Base-by-base conservation (phyloP, 2,888 invertebrate genomes). In the Pachydiplax longipennis region DNA sequence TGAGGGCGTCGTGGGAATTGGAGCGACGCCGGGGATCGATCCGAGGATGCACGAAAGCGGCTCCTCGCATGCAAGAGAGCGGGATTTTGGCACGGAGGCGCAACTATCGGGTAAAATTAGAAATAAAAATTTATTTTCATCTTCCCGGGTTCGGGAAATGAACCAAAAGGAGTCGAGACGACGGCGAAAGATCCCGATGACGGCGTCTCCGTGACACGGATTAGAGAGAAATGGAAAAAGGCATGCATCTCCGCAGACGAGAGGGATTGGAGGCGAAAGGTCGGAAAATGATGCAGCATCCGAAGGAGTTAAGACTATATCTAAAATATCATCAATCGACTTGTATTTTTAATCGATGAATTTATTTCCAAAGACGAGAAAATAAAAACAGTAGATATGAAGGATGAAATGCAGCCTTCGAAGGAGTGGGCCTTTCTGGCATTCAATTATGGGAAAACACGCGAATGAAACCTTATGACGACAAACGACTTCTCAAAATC, bases 41-140 rank as follows among this genome's bases (percentile, higher is more conserved):
- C 48, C n/a, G 83, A 31, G 83, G 15, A 18, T 1, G 12, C 58
- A 15, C 58, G 25, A 44, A 18, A 83, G 35, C 53, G 87, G 87
- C 61, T 61, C 37, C 87, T 37, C 37, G 61, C 87, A 87, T 87
- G 87, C 87, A 61, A 61, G 37, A 87, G 35, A 61, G 37, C 37
- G 37, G 53, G 53, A 15, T 53, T 12, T 37, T 87, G 37, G 87
- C 31, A 87, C 58, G n/a, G 37, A 87, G 87, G 61, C 37, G 35
- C 61, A 22, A 61, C 87, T 31, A 73, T 73, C 25, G 73, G 73
- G 25, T 73, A 73, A 73, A 73, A 73, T 73, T 73, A 73, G 73
- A 73, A 12, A 73, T n/a, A 73, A 53, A 73, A 73, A 73, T 31
- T 73, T 73, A 73, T 73, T 73, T 73, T 73, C 31, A 73, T 73